These are phyloP conservation scores for Micrastur ruficollis DNA, from an alignment of 2,797 vertebrate species.

Conservation along the genomic window DNA sequence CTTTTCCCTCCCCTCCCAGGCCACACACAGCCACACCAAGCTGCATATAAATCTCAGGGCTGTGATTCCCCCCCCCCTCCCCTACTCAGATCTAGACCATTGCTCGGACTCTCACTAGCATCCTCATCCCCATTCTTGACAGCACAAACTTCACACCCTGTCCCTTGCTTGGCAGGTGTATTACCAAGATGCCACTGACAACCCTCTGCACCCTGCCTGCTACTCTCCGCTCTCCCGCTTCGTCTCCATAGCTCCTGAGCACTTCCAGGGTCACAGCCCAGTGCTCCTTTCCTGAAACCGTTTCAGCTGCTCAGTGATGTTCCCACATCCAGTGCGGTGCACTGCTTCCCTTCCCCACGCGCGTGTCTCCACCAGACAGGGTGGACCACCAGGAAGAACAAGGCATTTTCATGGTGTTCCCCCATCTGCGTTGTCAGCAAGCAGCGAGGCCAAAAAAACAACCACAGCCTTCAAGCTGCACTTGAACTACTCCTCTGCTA, in stretches of 20 bases:
- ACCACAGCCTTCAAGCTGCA: not conserved
- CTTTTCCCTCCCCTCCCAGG: not conserved
- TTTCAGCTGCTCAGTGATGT: not conserved
- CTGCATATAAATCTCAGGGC: not conserved
- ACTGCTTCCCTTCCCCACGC: accelerated
- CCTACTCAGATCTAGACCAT: not conserved
- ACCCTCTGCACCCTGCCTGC: not conserved
- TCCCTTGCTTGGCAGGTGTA: not conserved
- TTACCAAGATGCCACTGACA: not conserved
- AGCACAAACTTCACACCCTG: not conserved
- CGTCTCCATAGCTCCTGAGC: not conserved
- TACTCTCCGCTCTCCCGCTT: not conserved
- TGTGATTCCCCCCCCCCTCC: not conserved
- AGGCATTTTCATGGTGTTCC: not conserved
- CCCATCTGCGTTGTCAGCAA: not conserved
- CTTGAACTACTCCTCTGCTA: not conserved
- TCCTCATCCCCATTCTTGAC: not conserved
- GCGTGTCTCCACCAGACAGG: not conserved
- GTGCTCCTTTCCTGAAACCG: not conserved
- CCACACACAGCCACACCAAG: not conserved
- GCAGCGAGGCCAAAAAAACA: not conserved
- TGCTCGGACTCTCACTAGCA: not conserved
- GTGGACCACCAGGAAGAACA: not conserved
- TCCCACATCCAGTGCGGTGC: not conserved
- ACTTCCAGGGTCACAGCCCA: not conserved